Evolutionary conservation across 2,888 invertebrate genomes (phyloP), one percentile per base, ranked within the genome.

Genomic region (Chromoteleia sp.): DNA sequence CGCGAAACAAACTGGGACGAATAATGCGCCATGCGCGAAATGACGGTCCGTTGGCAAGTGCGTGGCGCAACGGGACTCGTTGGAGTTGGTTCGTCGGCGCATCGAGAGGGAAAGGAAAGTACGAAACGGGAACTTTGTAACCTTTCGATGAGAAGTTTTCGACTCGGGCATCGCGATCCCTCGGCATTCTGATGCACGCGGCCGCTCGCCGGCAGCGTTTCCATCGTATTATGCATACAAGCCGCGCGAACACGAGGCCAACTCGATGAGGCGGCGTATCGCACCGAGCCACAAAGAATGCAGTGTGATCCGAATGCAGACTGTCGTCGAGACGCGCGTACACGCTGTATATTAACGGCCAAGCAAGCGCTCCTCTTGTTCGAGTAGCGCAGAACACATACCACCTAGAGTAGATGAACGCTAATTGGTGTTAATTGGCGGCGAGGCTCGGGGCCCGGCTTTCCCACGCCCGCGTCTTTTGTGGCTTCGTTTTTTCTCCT

Each of bases 391-490:
- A 39, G 54, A 15, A n/a, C 65, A 61, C 33, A 56, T 10, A 39
- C 39, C 56, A 90, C 90, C 89, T 90, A 89, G 88, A 88, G 88
- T 89, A 90, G 90, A 91, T 91, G 91, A 91, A 88, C 89, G 88
- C 87, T 91, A 91, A 91, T 91, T 91, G 91, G 90, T 91, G 91
- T 91, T 91, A 91, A 91, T 91, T 91, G 91, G 88, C 88, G 89
- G 87, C 88, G 89, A 88, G 65, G 87, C 88, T 88, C 87, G 85
- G 85, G 85, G 87, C 85, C 87, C 86, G 85, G 83, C 90, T 91
- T 91, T 91, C 91, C 90, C 91, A 91, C 91, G 91, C 91, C 90
- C 89, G 88, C 90, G 89, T 89, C 89, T 90, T 89, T 89, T 88
- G 85, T 87, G 87, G 88, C 87, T 88, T 87, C 86, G 84, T 87